These are phyloP conservation scores for Stegastes partitus DNA, from an alignment of 2,113 vertebrate species.

Conservation along the genomic window DNA sequence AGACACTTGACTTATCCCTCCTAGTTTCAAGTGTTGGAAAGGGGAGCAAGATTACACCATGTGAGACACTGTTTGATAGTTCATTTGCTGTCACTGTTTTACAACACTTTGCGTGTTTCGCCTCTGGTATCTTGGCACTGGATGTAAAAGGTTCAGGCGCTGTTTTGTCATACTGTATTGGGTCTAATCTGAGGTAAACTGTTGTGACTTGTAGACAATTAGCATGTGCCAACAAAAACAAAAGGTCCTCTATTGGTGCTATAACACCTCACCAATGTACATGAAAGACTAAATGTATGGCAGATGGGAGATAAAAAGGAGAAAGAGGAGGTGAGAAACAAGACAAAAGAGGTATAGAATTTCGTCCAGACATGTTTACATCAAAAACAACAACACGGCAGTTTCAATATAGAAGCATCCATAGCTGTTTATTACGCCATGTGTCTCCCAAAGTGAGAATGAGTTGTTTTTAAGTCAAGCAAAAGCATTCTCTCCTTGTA, in stretches of 20 bases:
- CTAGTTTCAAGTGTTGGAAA: background rate
- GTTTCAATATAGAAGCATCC: slow-evolving; percentile 26
- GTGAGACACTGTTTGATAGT: background rate
- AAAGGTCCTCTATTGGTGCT: slow-evolving; percentile 30
- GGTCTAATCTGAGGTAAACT: background rate
- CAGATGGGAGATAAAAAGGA: slow-evolving; percentile 41
- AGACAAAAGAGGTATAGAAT: slow-evolving; percentile 10
- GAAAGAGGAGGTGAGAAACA: slow-evolving; percentile 52
- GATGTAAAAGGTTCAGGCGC: background rate
- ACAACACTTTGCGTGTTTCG: background rate
- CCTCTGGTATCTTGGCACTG: background rate
- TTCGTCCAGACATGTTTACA: slow-evolving; percentile 21
- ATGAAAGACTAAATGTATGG: slow-evolving; percentile 46
- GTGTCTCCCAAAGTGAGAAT: slow-evolving; percentile 5
- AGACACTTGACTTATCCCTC: background rate
- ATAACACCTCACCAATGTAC: slow-evolving; percentile 49
- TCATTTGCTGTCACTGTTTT: background rate
- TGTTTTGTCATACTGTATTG: background rate
- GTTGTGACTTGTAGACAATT: slow-evolving; percentile 22
- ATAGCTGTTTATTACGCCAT: slow-evolving; percentile 24
- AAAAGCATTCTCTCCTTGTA: background rate
- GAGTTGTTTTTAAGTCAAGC: slow-evolving; percentile 10
- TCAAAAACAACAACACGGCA: background rate
- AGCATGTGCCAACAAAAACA: slow-evolving; percentile 51
- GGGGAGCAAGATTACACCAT: too few relatives aligned